Conservation (phyloP, 1,140 invertebrate genomes). For the Nomia melanderi region DNA sequence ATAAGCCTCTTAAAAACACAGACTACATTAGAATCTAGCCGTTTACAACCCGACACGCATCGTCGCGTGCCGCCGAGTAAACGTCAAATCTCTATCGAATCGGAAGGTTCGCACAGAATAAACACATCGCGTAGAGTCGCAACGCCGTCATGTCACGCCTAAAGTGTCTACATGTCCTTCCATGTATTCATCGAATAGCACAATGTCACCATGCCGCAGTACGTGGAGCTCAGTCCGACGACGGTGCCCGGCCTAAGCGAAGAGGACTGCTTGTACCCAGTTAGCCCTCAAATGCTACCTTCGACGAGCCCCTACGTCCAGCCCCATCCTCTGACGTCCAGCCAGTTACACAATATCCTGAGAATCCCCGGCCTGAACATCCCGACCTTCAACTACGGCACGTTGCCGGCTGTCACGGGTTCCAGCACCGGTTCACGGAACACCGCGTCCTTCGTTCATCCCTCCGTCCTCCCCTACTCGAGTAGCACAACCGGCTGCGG, state of each 20-base stretch:
- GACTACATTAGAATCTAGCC: too few species aligned
- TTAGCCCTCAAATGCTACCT: conserved; percentile 76
- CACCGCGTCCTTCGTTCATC: conserved; percentile 57
- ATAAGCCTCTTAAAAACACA: too few species aligned
- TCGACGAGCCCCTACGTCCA: conserved; percentile 74
- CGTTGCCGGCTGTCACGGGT: neutral
- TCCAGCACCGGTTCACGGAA: conserved; percentile 40
- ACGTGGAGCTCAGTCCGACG: conserved; percentile 71
- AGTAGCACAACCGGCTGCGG: conserved; percentile 24
- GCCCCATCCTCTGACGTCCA: conserved; percentile 73
- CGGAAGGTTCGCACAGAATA: conserved; percentile 31
- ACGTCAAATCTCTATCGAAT: neutral
- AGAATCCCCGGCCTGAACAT: conserved; percentile 53
- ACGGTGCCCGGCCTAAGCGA: conserved; percentile 71
- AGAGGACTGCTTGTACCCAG: conserved; percentile 77
- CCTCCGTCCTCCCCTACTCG: conserved; percentile 51
- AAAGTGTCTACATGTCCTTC: conserved; percentile 57
- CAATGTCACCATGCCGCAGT: conserved; percentile 76
- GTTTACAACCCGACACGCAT: too few species aligned
- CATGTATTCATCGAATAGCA: conserved; percentile 73
- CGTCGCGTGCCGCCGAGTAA: neutral
- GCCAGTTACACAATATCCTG: conserved; percentile 72
- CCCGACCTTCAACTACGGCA: conserved; percentile 21
- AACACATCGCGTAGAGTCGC: neutral
- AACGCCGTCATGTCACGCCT: conserved; percentile 17